phyloP scores from a whole-genome alignment of 2,113 vertebrate genomes.

The Neogale vison region DNA sequence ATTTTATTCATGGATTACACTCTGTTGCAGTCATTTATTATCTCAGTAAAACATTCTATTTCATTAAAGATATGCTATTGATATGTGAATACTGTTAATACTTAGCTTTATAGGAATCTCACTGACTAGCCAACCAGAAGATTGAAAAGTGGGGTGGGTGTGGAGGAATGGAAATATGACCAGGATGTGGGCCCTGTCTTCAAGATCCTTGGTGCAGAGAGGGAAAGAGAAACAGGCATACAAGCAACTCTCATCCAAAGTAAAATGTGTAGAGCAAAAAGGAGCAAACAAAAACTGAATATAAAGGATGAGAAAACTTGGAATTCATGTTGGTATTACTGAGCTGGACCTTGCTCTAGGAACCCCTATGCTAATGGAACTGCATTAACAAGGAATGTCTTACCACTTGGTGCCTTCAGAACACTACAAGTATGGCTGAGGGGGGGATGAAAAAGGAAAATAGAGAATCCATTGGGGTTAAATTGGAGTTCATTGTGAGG shows the following conservation, averaged over 20 bases:
- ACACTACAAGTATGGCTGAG: neutral
- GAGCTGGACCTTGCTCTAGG: neutral
- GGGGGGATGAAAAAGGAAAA: neutral
- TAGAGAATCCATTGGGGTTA: neutral
- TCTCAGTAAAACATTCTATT: slow-evolving; percentile 48
- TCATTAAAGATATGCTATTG: slow-evolving; percentile 60
- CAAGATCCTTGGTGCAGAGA: neutral
- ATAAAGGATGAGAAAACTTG: neutral
- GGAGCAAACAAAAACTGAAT: neutral
- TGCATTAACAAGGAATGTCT: neutral
- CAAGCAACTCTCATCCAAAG: neutral
- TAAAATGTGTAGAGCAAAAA: neutral
- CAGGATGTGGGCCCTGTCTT: neutral
- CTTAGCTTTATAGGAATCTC: slow-evolving; percentile 48
- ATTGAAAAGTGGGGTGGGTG: neutral
- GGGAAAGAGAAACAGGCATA: neutral
- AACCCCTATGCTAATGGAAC: neutral
- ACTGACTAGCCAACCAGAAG: neutral
- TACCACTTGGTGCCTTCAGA: neutral
- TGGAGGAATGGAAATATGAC: neutral
- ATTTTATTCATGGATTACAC: rapidly evolving
- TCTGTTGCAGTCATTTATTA: neutral
- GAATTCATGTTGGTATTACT: neutral
- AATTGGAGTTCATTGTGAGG: neutral
- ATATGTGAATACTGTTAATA: neutral